These are phyloP conservation scores for Eublepharis macularius DNA, from an alignment of 2,113 vertebrate species.

Conservation along the genomic window DNA sequence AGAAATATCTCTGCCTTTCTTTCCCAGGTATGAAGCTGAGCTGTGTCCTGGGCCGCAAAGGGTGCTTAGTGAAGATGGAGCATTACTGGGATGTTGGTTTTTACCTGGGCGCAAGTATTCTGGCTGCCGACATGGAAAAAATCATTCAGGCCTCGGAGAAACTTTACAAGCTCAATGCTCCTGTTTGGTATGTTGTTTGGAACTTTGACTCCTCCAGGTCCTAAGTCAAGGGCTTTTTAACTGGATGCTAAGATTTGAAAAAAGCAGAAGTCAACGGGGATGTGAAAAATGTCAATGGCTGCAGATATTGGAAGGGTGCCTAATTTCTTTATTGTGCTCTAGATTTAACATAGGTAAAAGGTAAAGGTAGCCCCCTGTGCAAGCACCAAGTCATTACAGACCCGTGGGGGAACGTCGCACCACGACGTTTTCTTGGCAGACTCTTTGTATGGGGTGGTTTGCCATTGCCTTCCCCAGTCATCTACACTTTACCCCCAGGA, in stretches of 20 bases:
- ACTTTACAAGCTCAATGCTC: constrained; percentile 87
- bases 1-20: background rate
- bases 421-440: too few relatives aligned
- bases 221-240: accelerated
- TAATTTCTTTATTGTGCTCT: background rate
- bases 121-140: constrained; percentile 82
- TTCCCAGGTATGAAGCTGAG: constrained; percentile 85
- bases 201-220: background rate
- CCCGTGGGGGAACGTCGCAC: too few relatives aligned
- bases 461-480: too few relatives aligned
- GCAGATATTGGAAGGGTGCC: background rate
- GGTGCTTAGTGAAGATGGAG: constrained; percentile 87
- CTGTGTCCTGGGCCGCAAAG: constrained; percentile 86
- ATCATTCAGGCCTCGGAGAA: constrained; percentile 88
- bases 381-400: too few relatives aligned
- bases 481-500: too few relatives aligned
- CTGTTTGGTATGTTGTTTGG: constrained; percentile 80
- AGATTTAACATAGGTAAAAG: background rate
- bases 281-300: background rate
- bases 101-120: constrained; percentile 87
- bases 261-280: background rate
- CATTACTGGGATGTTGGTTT: constrained; percentile 95
- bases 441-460: too few relatives aligned
- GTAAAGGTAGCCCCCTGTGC: too few relatives aligned
- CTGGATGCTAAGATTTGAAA: background rate